A percentile compares a stretch with the other conserved stretches of the same genome.
These are phyloP conservation scores for Caranx ignobilis DNA, from an alignment of 2,113 vertebrate genomes.

Conservation along the genomic window DNA sequence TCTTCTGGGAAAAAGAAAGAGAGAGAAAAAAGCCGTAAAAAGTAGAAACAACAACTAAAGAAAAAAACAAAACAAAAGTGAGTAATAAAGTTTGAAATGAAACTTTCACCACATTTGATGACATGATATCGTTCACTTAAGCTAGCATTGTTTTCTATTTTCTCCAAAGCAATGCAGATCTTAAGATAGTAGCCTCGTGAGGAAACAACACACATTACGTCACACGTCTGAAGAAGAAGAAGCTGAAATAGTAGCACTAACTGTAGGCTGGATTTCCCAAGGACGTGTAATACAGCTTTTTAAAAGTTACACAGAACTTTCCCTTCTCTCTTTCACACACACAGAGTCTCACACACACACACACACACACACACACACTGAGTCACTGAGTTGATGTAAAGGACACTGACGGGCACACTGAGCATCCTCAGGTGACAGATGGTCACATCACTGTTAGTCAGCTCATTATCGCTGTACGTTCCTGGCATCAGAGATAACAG, in stretches of 20 bases:
- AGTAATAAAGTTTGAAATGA: constrained; percentile 11
- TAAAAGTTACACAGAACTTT: constrained; percentile 40
- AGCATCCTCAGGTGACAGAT: constrained; percentile 48
- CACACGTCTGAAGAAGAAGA: constrained; percentile 50
- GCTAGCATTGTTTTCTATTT: constrained; percentile 46
- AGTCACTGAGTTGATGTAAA: constrained; percentile 40
- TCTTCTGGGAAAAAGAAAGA: constrained; percentile 23
- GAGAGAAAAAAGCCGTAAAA: neutral
- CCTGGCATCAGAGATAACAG: constrained; percentile 42
- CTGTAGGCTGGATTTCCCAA: constrained; percentile 59
- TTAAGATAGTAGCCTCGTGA: constrained; percentile 48
- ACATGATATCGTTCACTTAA: constrained; percentile 26
- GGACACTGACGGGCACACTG: constrained; percentile 34
- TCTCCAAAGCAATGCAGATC: constrained; percentile 55
- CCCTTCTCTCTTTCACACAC: neutral
- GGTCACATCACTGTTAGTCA: constrained; percentile 27
- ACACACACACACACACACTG: constrained; percentile 12
- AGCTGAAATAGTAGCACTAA: constrained; percentile 51
- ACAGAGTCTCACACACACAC: neutral
- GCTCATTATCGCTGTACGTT: constrained; percentile 20
- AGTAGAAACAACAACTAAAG: constrained; percentile 17
- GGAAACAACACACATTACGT: constrained; percentile 41
- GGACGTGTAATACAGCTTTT: constrained; percentile 46
- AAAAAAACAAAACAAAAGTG: neutral
- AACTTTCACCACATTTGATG: constrained; percentile 38